Evolutionary conservation across 35 echinoderm and acorn worm species (phyloP).

Genomic region (Strongylocentrotus purpuratus): DNA sequence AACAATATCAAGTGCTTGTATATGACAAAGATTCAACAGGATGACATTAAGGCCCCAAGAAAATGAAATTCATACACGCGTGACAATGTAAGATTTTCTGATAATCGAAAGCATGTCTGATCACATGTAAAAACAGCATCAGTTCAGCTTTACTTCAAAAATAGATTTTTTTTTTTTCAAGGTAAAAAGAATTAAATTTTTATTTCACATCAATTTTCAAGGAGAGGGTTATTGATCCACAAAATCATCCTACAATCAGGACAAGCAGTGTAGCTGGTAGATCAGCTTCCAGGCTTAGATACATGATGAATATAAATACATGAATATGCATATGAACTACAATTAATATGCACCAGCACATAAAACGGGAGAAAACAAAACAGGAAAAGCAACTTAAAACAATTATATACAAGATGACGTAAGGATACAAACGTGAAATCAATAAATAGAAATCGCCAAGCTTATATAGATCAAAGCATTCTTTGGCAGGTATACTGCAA

Average conservation of each 20-base stretch:
- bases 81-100: neutral
- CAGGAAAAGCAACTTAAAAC: neutral
- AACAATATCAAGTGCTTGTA: neutral
- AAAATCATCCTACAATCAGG: neutral
- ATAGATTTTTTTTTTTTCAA: neutral
- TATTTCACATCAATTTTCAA: neutral
- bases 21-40: neutral
- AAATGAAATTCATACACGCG: neutral
- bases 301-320: neutral
- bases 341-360: neutral
- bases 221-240: neutral
- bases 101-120: neutral
- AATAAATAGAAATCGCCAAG: conserved; percentile 12
- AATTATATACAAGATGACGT: neutral
- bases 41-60: neutral
- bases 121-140: neutral
- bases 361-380: neutral
- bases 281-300: neutral
- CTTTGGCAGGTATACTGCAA: neutral
- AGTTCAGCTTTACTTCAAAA: neutral
- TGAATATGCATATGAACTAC: neutral
- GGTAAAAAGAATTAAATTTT: neutral
- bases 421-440: neutral
- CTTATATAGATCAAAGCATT: conserved; percentile 5
- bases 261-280: neutral